A percentile compares a stretch with the other conserved stretches of the same genome.
Conservation (phyloP, 2,797 vertebrate genomes). For the Phyllotis vaccarum region DNA sequence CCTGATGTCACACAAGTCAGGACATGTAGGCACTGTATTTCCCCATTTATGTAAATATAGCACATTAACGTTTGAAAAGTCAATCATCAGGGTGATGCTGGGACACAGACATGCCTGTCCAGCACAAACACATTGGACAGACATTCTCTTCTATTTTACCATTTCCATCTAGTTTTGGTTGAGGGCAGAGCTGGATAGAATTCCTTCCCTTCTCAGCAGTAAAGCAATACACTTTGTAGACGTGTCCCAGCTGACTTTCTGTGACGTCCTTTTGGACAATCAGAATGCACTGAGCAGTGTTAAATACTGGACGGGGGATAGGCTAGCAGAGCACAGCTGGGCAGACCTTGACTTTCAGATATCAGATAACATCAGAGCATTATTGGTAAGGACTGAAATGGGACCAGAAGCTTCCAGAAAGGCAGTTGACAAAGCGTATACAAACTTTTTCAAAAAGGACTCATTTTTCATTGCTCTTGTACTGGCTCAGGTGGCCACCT, state of each 20-base stretch:
- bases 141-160: not conserved
- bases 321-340: not conserved
- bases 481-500: not conserved
- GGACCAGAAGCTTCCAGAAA: not conserved
- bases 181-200: not conserved
- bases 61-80: conserved; percentile 17
- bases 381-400: not conserved
- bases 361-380: not conserved
- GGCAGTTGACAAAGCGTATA: not conserved
- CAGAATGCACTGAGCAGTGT: not conserved
- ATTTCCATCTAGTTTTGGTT: not conserved
- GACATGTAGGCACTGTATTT: not conserved
- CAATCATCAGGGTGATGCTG: not conserved
- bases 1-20: not conserved
- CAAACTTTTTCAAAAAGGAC: not conserved
- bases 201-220: not conserved
- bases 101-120: not conserved
- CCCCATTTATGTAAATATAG: not conserved
- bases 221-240: not conserved
- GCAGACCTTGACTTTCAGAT: not conserved
- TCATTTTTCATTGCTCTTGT: not conserved
- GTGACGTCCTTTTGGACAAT: conserved; percentile 17
- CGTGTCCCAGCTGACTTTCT: not conserved
- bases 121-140: not conserved
- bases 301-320: not conserved